These are phyloP conservation scores for Sycobia sp. DNA, from an alignment of 1,140 invertebrate species.

Conservation along the genomic window DNA sequence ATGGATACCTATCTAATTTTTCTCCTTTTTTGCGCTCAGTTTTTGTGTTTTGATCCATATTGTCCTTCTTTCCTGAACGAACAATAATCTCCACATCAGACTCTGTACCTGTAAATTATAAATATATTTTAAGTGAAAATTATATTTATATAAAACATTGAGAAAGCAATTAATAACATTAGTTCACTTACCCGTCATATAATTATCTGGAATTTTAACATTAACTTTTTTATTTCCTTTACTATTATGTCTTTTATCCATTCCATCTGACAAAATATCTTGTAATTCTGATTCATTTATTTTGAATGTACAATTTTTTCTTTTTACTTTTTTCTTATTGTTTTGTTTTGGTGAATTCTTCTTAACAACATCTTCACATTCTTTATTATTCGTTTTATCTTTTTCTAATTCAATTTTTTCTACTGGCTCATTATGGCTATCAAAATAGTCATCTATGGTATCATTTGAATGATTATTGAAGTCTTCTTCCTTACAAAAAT, in stretches of 20 bases:
- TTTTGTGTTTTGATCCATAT: constrained; percentile 33
- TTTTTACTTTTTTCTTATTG: constrained; percentile 47
- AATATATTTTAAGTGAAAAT: not conserved
- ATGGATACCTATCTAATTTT: constrained; percentile 62
- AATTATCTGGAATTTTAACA: constrained; percentile 57
- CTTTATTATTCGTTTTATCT: constrained; percentile 32
- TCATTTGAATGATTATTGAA: constrained; percentile 37
- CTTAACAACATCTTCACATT: constrained; percentile 42
- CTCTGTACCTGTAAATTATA: constrained; percentile 48
- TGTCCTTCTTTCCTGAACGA: constrained; percentile 34
- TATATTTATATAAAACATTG: constrained; percentile 5
- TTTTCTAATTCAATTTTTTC: constrained; percentile 39
- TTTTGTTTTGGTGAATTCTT: constrained; percentile 42
- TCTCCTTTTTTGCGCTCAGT: constrained; percentile 41
- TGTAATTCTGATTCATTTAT: constrained; percentile 40
- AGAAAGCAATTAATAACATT: not conserved
- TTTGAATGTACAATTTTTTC: constrained; percentile 47
- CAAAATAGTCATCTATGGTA: constrained; percentile 24
- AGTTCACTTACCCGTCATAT: constrained; percentile 52
- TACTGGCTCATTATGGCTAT: constrained; percentile 32
- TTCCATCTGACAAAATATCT: constrained; percentile 40
- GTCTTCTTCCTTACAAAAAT: constrained; percentile 44
- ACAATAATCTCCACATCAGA: constrained; percentile 57
- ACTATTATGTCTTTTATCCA: constrained; percentile 36
- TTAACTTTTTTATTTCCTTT: constrained; percentile 39